A percentile compares a stretch with the other conserved stretches of the same genome.
phyloP scores from a whole-genome alignment of 2,797 vertebrate species.

The Phataginus tetradactyla region DNA sequence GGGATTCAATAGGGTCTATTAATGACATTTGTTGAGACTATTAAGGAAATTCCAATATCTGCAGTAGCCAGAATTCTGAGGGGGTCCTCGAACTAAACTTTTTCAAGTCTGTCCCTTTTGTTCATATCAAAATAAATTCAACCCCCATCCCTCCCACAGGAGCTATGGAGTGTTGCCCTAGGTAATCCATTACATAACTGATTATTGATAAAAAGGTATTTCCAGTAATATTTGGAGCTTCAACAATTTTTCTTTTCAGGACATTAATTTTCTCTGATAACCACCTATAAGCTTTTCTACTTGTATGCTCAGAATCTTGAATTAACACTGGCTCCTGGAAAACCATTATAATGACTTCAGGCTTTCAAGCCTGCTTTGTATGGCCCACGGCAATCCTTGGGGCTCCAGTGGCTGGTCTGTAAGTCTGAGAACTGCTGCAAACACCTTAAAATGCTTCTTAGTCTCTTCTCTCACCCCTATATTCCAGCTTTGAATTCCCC shows the following conservation, averaged over 20 bases:
- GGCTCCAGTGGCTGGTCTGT: background rate
- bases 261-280: background rate
- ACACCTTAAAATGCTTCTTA: background rate
- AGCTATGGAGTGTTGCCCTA: background rate
- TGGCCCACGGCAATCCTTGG: background rate
- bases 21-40: background rate
- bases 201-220: background rate
- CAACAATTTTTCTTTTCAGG: background rate
- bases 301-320: background rate
- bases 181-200: background rate
- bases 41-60: background rate
- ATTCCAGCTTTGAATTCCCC: background rate
- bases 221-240: background rate
- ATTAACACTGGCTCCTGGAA: background rate
- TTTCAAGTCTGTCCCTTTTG: background rate
- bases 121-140: constrained; percentile 41
- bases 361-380: background rate
- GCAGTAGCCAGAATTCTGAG: background rate
- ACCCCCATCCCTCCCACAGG: background rate
- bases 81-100: background rate
- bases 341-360: background rate
- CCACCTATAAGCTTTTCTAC: background rate
- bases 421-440: background rate
- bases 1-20: background rate
- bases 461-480: background rate